Percentiles rank a stretch among this genome's conserved stretches.
These are phyloP conservation scores for Aporophyla nigra DNA, from an alignment of 2,888 invertebrate genomes.

Conservation along the genomic window DNA sequence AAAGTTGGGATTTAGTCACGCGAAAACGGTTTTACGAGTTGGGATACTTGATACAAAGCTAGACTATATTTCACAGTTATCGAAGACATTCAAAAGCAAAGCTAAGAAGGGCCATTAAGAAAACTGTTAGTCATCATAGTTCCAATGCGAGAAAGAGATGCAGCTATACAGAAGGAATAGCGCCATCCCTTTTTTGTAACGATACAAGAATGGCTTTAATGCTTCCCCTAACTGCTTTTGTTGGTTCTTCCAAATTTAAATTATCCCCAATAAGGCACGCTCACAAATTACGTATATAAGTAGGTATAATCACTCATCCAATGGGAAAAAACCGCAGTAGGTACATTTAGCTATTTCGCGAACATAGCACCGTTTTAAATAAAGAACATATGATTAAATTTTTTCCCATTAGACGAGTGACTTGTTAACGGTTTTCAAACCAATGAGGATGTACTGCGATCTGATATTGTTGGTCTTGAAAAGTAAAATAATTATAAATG, in stretches of 20 bases:
- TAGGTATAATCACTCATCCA: conserved; percentile 50
- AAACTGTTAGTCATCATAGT: neutral
- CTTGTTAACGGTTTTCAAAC: conserved; percentile 31
- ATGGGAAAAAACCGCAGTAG: conserved; percentile 51
- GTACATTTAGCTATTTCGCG: conserved; percentile 44
- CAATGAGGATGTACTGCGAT: conserved; percentile 16
- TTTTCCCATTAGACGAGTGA: conserved; percentile 67
- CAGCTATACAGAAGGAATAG: neutral
- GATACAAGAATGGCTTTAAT: neutral
- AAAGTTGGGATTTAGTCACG: neutral
- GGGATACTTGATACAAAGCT: neutral
- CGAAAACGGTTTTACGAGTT: neutral
- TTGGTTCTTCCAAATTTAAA: neutral
- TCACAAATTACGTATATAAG: conserved; percentile 57
- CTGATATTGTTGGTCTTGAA: neutral
- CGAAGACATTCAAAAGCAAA: neutral
- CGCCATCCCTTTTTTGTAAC: neutral
- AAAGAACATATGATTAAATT: conserved; percentile 64
- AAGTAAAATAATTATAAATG: neutral
- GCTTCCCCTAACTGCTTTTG: too few species aligned
- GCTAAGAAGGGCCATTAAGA: neutral
- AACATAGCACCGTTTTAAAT: conserved; percentile 17
- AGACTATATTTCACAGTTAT: neutral
- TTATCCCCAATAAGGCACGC: conserved; percentile 25
- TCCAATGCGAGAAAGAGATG: conserved; percentile 1